These are phyloP conservation scores for Copidosoma floridanum DNA, from an alignment of 1,140 invertebrate genomes.

Conservation along the genomic window DNA sequence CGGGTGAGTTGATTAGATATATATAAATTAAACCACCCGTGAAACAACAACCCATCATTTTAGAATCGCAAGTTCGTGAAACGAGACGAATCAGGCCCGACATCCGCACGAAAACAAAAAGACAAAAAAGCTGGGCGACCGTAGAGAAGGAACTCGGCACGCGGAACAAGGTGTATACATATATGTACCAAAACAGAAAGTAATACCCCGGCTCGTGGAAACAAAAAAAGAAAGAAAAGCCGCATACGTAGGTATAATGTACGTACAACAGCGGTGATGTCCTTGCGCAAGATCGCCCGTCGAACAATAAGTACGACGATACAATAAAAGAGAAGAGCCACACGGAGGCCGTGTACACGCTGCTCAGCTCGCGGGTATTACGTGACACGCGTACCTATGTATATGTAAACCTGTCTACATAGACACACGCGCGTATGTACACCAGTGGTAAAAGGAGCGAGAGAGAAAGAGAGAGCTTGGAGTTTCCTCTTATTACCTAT, in stretches of 20 bases:
- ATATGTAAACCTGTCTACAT: too few species aligned
- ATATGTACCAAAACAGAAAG: not conserved
- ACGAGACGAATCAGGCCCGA: too few species aligned
- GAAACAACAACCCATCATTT: too few species aligned
- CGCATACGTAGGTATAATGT: too few species aligned
- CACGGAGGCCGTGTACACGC: too few species aligned
- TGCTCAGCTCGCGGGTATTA: not conserved
- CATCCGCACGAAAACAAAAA: too few species aligned
- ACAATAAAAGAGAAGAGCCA: conserved; percentile 20
- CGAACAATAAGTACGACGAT: too few species aligned
- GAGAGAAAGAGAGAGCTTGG: too few species aligned
- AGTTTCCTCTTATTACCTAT: too few species aligned
- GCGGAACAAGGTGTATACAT: too few species aligned
- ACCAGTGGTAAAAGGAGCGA: not conserved
- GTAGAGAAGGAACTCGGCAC: not conserved
- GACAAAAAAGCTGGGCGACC: not conserved
- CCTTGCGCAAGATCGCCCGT: conserved; percentile 25
- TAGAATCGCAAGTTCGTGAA: not conserved
- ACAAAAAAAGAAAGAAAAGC: conserved; percentile 16
- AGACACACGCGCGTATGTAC: not conserved
- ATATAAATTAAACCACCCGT: too few species aligned
- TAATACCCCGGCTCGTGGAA: not conserved
- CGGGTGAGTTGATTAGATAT: too few species aligned
- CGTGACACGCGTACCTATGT: not conserved
- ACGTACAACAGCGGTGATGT: not conserved